Conservation (phyloP, 1,140 invertebrate genomes). For the Drosophila pectinifera region DNA sequence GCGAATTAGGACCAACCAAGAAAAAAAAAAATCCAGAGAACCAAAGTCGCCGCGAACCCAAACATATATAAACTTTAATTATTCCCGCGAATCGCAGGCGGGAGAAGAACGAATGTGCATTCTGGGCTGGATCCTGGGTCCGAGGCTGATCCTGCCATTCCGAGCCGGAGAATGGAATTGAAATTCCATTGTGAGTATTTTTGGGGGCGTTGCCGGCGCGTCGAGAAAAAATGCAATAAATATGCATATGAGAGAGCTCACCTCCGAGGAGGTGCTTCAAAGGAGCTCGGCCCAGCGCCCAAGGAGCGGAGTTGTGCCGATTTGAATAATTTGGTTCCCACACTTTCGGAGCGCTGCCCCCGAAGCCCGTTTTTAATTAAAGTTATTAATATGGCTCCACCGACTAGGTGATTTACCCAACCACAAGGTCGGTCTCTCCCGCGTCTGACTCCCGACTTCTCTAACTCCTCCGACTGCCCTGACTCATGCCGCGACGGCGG, state of each 20-base stretch:
- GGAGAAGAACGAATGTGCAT: slow-evolving; percentile 63
- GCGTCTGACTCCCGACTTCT: slow-evolving; percentile 29
- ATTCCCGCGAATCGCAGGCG: slow-evolving; percentile 65
- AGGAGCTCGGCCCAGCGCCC: slow-evolving; percentile 25
- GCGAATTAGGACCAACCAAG: slow-evolving; percentile 48
- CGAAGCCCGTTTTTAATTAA: slow-evolving; percentile 74
- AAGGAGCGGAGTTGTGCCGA: slow-evolving; percentile 64
- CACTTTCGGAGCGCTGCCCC: slow-evolving; percentile 47
- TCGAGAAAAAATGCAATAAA: slow-evolving; percentile 84
- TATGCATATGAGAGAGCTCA: slow-evolving; percentile 81
- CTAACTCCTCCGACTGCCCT: not conserved
- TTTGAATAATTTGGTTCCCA: slow-evolving; percentile 85
- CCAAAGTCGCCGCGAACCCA: slow-evolving; percentile 29
- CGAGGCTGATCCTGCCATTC: slow-evolving; percentile 11
- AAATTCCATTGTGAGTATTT: slow-evolving; percentile 83
- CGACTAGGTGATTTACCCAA: slow-evolving; percentile 67
- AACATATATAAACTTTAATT: slow-evolving; percentile 81
- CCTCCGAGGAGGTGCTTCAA: slow-evolving; percentile 24
- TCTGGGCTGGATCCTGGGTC: slow-evolving; percentile 29
- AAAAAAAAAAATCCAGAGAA: slow-evolving; percentile 24
- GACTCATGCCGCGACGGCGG: slow-evolving; percentile 15
- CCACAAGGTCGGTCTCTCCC: slow-evolving; percentile 17
- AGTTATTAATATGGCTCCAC: slow-evolving; percentile 77
- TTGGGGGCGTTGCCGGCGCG: slow-evolving; percentile 84
- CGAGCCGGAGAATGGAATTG: slow-evolving; percentile 78